phyloP scores from a whole-genome alignment of 2,797 vertebrate genomes.

The Xiphophorus birchmanni region DNA sequence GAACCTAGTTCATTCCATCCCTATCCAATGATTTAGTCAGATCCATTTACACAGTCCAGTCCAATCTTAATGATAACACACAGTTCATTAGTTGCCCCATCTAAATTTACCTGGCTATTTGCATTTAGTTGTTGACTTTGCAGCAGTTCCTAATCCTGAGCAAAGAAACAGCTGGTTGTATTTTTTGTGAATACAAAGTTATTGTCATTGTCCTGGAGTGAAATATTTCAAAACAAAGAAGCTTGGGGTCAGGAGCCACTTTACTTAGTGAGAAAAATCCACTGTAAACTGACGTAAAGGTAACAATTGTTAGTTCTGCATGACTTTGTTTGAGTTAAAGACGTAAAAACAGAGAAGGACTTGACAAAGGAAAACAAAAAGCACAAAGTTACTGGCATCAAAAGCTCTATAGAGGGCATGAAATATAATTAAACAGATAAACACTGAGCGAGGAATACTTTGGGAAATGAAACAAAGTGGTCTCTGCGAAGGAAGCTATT shows the following conservation, averaged over 20 bases:
- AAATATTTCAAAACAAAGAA: not conserved
- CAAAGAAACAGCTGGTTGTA: not conserved
- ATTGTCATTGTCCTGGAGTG: not conserved
- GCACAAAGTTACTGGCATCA: not conserved
- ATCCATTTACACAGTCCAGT: not conserved
- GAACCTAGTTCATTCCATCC: not conserved
- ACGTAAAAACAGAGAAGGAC: no score
- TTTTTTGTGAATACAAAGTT: not conserved
- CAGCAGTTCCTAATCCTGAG: not conserved
- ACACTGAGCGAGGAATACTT: not conserved
- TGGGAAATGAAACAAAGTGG: not conserved
- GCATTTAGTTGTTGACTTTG: not conserved
- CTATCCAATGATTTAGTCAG: not conserved
- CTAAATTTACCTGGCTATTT: not conserved
- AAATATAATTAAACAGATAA: not conserved
- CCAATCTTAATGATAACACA: not conserved
- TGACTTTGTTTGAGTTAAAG: no score
- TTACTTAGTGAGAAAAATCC: not conserved
- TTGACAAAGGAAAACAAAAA: not conserved
- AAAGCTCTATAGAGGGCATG: not conserved
- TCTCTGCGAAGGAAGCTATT: not conserved
- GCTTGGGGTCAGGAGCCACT: not conserved
- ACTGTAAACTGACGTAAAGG: no score
- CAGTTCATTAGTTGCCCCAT: not conserved
- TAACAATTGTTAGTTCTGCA: no score